Evolutionary conservation across 2,113 vertebrate species (phyloP), one percentile per base, ranked within the genome.

Genomic region (Epinephelus fuscoguttatus): DNA sequence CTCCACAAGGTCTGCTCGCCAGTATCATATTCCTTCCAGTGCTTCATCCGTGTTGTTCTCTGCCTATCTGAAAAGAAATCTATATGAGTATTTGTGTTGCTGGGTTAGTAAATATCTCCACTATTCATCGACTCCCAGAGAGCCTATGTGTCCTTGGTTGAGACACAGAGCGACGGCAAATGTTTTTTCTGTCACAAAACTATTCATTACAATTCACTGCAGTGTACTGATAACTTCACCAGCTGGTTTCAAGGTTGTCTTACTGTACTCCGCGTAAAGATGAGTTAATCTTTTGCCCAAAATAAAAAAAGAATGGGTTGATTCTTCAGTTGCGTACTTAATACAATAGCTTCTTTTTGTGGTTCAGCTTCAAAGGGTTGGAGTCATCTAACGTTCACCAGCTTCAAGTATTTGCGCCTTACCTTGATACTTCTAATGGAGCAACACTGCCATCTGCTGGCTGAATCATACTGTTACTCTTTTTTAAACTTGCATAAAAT

Each of bases 401-500:
- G 50, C 8, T 27, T 27, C 1, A 37, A 23, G 17, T 33, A 21
- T 23, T 74, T 23, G 0, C 9, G 0, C 13, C 1, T 21, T 17
- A 25, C 30, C 47, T 33, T 59, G 12, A 84, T 30, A 50, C 21
- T 1, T 66, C 15, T 25, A 62, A 80, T 59, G 21, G 75, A 47
- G n/a, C 62, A 72, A 76, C 3, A 7, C 42, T 70, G 52, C 85
- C 88, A 88, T 76, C 92, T 94, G 82, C 68, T 91, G 93, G 90
- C 4, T 19, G 53, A 21, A 42, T 52, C 2, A 4, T 37, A 6
- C 4, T 11, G 78, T 53, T 80, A 77, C 78, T 63, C 33, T 7
- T n/a, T 68, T 71, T 42, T 23, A 6, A 64, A 11, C 25, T n/a
- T 59, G 61, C 5, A 11, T 37, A 37, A 37, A 37, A 37, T 37